Evolutionary conservation across 1,140 invertebrate species (phyloP).

Genomic region (Calephelis nemesis): DNA sequence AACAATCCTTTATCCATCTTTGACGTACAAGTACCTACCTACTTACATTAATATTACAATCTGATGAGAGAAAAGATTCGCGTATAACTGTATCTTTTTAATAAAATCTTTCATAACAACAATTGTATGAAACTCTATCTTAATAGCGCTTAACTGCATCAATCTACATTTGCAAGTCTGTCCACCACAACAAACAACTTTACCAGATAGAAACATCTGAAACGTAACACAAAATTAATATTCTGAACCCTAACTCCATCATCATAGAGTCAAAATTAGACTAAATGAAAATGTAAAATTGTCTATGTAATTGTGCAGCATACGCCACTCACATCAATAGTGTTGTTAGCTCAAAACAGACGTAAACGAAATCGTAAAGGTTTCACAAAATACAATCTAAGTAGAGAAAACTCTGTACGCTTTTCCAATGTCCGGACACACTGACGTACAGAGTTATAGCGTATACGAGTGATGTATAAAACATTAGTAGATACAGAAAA

Average conservation of each 20-base stretch:
- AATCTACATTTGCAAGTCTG: conserved; percentile 53
- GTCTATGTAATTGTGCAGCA: conserved; percentile 29
- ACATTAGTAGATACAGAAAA: conserved; percentile 73
- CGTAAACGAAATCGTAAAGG: conserved; percentile 52
- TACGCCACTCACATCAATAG: conserved; percentile 51
- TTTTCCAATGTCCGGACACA: conserved; percentile 48
- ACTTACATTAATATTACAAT: no score
- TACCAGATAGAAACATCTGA: background rate
- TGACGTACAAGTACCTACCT: no score
- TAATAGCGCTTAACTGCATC: conserved; percentile 44
- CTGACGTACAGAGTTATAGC: conserved; percentile 38
- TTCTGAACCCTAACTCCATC: conserved; percentile 10
- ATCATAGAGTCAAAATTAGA: conserved; percentile 27
- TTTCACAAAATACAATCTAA: conserved; percentile 55
- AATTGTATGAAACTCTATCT: conserved; percentile 44
- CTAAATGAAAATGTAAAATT: conserved; percentile 29
- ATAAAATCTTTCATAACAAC: conserved; percentile 13
- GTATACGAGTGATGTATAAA: conserved; percentile 66
- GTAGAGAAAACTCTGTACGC: conserved; percentile 50
- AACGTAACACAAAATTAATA: background rate
- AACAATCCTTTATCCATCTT: no score
- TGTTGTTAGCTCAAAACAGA: conserved; percentile 47
- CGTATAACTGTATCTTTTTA: background rate
- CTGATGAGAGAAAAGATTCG: background rate
- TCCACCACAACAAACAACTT: conserved; percentile 32